Base-by-base conservation (phyloP, 2,797 vertebrate species). In the Thalassophryne amazonica region DNA sequence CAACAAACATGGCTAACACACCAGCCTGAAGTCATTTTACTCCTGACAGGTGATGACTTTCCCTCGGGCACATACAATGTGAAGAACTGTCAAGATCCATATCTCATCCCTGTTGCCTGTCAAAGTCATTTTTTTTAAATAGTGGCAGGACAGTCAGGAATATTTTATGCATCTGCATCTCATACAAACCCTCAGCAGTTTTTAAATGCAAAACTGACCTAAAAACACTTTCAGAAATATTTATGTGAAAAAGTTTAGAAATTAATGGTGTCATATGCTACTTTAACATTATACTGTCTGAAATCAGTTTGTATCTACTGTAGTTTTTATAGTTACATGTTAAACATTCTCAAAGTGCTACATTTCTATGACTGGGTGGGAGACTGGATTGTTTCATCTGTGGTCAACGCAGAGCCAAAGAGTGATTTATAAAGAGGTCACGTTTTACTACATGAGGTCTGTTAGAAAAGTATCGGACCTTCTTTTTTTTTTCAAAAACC, bases 61-160 rank as follows among this genome's bases (percentile, higher is more conserved):
- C 47, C 74, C 71, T 69, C 51, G 54, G 74, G 70, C 64, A 34
- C 54, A 27, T 55, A 73, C 60, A 77, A 73, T 31, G 53, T 64
- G 40, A 41, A 56, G 35, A 78, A 54, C 63, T 76, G 78, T 79
- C 83, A 80, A 30, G 36, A 15, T 46, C 42, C 57, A 67, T 73
- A 73, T 78, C 27, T 66, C 57, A 48, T 58, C 56, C 48, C 45
- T 12, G 45, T 48, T 41, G 48, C 60, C 45, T 62, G 69, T 76
- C 75, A 29, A 31, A 66, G 32, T 23, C 25, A 46, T 34, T 73
- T 59, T 33, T 41, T 40, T 35, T 19, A 59, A 47, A 6, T 17
- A 42, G 19, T 12, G 39, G 21, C 16, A 40, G 35, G 41, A 47
- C 18, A 20, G 49, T 36, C 45, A 40, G 46, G 62, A 68, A 50